Evolutionary conservation across 2,797 vertebrate species (phyloP), one percentile per base, ranked within the genome.

Genomic region (Acrossocheilus wenchowensis): DNA sequence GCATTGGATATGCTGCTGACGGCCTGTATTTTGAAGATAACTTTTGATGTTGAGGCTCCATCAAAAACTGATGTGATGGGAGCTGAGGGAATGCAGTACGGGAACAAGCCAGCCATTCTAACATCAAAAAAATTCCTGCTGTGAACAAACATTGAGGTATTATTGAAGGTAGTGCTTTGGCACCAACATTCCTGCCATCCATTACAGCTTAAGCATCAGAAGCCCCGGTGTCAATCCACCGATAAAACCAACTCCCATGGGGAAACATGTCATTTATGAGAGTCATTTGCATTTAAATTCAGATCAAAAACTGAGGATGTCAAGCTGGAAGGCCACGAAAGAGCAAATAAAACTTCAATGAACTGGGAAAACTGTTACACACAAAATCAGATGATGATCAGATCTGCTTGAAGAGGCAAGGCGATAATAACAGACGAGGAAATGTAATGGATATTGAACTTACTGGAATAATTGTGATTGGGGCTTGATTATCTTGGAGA

Each of bases 11-110:
- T 92, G 89, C 14, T 54, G 69, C 90, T 91, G 92, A 90, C 92
- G 92, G 89, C 87, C 91, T 91, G 90, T 92, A 91, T 94, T 90
- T 88, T 78, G 77, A 62, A 92, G 93, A 93, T 91, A 93, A 71
- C 90, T 91, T 92, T 92, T 93, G 93, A 94, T 91, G 92, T 91
- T 87, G 43, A 74, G 79, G 87, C 68, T 62, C 69, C 66, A 88
- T 92, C 88, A 86, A 71, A 73, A 88, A 88, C 87, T 88, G 88
- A 86, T 26, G 21, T 79, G 87, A 90, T 93, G 91, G 87, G 80
- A 85, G 78, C 82, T 87, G 81, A 36, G 78, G 87, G 89, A 86
- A 84, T 71, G 84, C 1, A 43, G 86, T 78, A 83, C 39, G 66
- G 86, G 87, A 88, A 90, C 87, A 88, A 86, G 74, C 54, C 72